Evolutionary conservation across 2,113 vertebrate genomes (phyloP).

Genomic region (Emydura subglobosa): DNA sequence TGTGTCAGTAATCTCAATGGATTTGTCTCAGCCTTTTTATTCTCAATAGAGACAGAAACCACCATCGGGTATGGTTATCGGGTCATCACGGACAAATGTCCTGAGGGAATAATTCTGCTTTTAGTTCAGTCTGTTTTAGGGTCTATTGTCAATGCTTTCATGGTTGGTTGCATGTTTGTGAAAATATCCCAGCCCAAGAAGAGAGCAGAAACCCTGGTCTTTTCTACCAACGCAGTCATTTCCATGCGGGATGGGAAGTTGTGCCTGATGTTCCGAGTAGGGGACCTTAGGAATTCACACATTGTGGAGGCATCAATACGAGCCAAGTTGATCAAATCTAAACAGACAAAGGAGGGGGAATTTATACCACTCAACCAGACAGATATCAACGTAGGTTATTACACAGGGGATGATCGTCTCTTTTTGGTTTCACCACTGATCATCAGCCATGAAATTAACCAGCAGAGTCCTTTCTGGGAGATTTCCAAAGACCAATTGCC

Average conservation of each 20-base stretch:
- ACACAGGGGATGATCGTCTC: constrained; percentile 96
- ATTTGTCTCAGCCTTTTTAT: constrained; percentile 98
- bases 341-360: constrained; percentile 99
- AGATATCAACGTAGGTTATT: constrained; percentile 98
- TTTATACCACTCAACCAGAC: constrained; percentile 99
- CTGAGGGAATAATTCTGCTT: constrained; percentile 95
- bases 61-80: constrained; percentile 99
- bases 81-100: constrained; percentile 98
- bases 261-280: constrained; percentile 99
- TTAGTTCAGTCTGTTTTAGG: constrained; percentile 97
- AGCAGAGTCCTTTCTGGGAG: constrained; percentile 98
- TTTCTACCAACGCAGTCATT: constrained; percentile 97
- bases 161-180: constrained; percentile 99
- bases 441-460: constrained; percentile 98
- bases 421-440: constrained; percentile 98
- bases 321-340: constrained; percentile 98
- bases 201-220: constrained; percentile 97
- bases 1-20: constrained; percentile 98
- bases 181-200: constrained; percentile 99
- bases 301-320: constrained; percentile 98
- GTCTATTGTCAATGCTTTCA: constrained; percentile 98
- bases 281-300: constrained; percentile 98
- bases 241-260: constrained; percentile 96
- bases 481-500: constrained; percentile 92
- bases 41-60: constrained; percentile 99